Conservation (phyloP, 2,888 invertebrate species). For the Odiellus spinosus region DNA sequence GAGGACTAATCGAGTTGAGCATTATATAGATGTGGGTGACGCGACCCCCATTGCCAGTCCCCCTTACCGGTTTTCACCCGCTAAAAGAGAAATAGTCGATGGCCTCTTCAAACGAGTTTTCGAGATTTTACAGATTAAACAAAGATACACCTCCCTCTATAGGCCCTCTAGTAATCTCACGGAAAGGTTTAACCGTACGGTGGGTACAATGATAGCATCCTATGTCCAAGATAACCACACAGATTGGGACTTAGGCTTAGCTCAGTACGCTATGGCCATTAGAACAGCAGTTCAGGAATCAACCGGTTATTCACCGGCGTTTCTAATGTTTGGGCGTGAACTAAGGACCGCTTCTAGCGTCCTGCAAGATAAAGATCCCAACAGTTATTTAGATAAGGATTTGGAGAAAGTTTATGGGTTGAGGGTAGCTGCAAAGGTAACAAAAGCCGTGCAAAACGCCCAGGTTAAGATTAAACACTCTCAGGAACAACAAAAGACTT, state of each 20-base stretch:
- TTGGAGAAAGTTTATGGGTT: too few relatives aligned
- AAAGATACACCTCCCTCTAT: slow-evolving; percentile 4
- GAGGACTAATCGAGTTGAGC: neutral
- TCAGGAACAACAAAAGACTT: too few relatives aligned
- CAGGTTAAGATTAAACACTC: too few relatives aligned
- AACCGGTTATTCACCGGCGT: neutral
- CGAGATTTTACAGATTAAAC: neutral
- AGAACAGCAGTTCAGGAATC: slow-evolving; percentile 1
- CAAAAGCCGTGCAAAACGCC: too few relatives aligned
- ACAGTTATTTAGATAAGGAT: too few relatives aligned
- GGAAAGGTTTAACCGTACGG: slow-evolving; percentile 4
- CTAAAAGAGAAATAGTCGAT: neutral
- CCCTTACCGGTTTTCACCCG: slow-evolving; percentile 1
- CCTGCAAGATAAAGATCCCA: too few relatives aligned
- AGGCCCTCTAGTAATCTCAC: slow-evolving; percentile 9
- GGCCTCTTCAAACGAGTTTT: too few relatives aligned
- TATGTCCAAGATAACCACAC: slow-evolving; percentile 2
- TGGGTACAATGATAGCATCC: slow-evolving; percentile 6
- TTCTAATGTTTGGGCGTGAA: slow-evolving; percentile 3
- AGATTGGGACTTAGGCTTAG: neutral
- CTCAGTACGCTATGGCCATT: slow-evolving; percentile 5
- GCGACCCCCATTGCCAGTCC: slow-evolving; percentile 5
- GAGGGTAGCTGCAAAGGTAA: too few relatives aligned
- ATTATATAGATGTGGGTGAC: neutral
- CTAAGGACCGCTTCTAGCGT: too few relatives aligned